Percentiles rank a stretch among this genome's conserved stretches.
These are phyloP conservation scores for Gymnothorax javanicus DNA, from an alignment of 2,797 vertebrate species.

Conservation along the genomic window DNA sequence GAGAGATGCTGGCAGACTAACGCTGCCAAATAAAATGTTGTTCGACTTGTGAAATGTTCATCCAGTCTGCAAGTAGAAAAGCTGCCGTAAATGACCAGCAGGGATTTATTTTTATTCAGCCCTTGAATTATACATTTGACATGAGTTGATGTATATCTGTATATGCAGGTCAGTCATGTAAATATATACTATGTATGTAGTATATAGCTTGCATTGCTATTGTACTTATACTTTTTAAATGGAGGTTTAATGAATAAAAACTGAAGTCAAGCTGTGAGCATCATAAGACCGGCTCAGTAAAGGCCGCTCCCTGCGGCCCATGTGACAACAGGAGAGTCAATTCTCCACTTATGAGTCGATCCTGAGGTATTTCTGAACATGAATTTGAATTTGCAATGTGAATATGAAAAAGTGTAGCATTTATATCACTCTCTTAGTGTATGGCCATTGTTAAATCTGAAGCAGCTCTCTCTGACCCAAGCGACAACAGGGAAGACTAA, in stretches of 20 bases:
- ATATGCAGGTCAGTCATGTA: not conserved
- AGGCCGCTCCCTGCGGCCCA: no score
- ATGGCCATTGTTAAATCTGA: no score
- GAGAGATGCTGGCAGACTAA: not conserved
- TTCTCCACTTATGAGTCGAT: no score
- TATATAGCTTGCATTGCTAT: not conserved
- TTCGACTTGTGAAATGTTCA: constrained; percentile 1
- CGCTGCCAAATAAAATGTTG: not conserved
- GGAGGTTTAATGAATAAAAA: not conserved
- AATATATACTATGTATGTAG: not conserved
- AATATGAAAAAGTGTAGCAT: no score
- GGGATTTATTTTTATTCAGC: not conserved
- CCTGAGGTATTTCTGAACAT: no score
- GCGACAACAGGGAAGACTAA: no score
- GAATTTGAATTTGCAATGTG: no score
- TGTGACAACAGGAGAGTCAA: no score
- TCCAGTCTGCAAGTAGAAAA: not conserved
- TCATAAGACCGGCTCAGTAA: no score
- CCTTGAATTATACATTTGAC: not conserved
- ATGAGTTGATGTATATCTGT: not conserved
- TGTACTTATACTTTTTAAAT: not conserved
- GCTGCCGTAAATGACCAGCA: not conserved
- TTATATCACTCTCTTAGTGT: no score
- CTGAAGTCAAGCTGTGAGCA: not conserved
- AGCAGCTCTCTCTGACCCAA: no score